Percentiles rank a stretch among this genome's conserved stretches.
Conservation (phyloP, 2,113 vertebrate species). For the Dicrurus megarhynchus region DNA sequence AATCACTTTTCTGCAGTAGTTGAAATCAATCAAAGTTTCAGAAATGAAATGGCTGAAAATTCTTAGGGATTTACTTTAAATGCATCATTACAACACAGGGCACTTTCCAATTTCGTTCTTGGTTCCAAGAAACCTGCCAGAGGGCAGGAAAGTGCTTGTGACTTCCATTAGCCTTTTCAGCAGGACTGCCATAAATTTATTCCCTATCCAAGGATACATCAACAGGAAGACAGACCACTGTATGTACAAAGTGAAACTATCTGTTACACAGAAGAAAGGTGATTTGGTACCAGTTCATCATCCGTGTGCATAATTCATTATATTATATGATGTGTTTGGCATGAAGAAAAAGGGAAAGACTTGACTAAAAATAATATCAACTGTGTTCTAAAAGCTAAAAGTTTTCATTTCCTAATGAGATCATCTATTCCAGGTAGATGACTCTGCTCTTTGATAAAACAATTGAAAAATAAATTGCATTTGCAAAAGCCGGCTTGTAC, state of each 20-base stretch:
- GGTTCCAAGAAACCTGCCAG: constrained; percentile 2
- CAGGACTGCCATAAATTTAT: constrained; percentile 44
- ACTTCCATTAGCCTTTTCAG: constrained; percentile 55
- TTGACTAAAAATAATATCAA: background rate
- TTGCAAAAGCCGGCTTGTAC: background rate
- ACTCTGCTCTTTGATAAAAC: constrained; percentile 1
- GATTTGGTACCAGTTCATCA: constrained; percentile 28
- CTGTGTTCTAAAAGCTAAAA: background rate
- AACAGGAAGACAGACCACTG: background rate
- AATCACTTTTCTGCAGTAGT: background rate
- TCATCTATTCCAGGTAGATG: constrained; percentile 33
- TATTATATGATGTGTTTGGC: background rate
- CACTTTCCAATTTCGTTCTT: constrained; percentile 1
- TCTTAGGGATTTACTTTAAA: constrained; percentile 15
- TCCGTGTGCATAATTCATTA: constrained; percentile 22
- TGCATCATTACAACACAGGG: background rate
- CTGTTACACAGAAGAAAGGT: background rate
- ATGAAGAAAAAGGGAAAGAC: background rate
- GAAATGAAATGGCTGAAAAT: background rate
- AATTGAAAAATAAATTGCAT: constrained; percentile 51
- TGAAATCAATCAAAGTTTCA: background rate
- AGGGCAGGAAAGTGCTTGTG: constrained; percentile 30
- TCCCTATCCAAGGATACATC: background rate
- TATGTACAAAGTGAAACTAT: constrained; percentile 17
- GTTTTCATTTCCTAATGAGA: constrained; percentile 49